Conservation (phyloP, 2,797 vertebrate genomes). For the Pseudochirops corinnae region DNA sequence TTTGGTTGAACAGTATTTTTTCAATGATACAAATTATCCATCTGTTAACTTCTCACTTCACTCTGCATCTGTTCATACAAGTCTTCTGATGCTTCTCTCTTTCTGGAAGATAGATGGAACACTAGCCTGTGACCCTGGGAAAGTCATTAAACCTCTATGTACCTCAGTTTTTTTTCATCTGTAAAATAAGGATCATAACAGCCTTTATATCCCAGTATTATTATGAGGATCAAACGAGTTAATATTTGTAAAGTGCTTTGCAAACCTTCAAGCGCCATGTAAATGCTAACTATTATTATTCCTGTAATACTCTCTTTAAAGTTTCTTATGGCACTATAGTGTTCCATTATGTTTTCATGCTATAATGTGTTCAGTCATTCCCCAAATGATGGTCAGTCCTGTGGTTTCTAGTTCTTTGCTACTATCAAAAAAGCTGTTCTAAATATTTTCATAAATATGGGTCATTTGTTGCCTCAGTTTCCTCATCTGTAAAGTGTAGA, state of each 20-base stretch:
- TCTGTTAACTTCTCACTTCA: neutral
- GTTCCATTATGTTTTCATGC: neutral
- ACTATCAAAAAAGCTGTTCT: neutral
- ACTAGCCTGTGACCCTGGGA: neutral
- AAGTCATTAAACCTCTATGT: neutral
- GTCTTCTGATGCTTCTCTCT: neutral
- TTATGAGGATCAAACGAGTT: neutral
- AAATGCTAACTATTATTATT: neutral
- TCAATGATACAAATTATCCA: neutral
- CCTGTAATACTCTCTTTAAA: neutral
- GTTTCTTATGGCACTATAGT: neutral
- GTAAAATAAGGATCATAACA: neutral
- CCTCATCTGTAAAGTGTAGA: neutral
- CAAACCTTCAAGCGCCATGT: neutral
- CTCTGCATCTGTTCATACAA: neutral
- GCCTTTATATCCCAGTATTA: neutral
- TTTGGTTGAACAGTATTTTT: neutral
- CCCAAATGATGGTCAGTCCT: neutral
- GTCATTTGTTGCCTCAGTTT: neutral
- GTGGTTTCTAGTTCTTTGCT: neutral
- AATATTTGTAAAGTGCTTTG: neutral
- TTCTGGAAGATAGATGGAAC: neutral
- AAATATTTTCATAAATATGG: neutral
- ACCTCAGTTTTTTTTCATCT: neutral
- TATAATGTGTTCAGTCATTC: neutral